A percentile compares a stretch with the other conserved stretches of the same genome.
phyloP scores from a whole-genome alignment of 2,797 vertebrate genomes.

The Vespertilio murinus region DNA sequence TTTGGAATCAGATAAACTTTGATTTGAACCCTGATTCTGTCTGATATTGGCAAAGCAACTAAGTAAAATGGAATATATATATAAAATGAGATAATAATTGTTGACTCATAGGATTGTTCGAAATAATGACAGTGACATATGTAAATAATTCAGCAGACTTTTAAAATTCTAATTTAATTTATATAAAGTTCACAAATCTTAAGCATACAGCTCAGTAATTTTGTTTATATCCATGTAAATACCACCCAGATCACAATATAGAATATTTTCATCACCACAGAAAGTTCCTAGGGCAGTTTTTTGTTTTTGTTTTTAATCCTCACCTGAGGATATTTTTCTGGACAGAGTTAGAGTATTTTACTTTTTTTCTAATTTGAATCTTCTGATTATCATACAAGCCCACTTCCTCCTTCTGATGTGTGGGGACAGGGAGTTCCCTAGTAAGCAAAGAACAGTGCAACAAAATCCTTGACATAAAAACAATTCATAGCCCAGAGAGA shows the following conservation, averaged over 20 bases:
- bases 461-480: constrained; percentile 45
- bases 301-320: too few relatives aligned
- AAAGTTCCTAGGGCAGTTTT: neutral
- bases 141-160: neutral
- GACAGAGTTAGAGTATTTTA: neutral
- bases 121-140: constrained; percentile 5
- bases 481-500: constrained; percentile 11
- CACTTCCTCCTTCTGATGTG: constrained; percentile 9
- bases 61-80: neutral
- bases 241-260: constrained; percentile 6
- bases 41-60: neutral
- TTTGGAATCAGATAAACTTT: neutral
- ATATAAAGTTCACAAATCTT: neutral
- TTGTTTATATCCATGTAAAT: neutral
- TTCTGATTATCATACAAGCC: neutral
- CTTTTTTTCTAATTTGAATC: constrained; percentile 32
- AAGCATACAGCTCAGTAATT: neutral
- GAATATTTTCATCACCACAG: neutral
- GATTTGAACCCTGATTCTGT: constrained; percentile 3
- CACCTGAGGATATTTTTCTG: neutral
- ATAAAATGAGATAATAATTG: constrained; percentile 15
- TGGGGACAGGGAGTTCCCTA: neutral
- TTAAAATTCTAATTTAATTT: neutral
- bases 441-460: constrained; percentile 19
- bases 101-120: neutral